Evolutionary conservation across 2,888 invertebrate genomes (phyloP).

Genomic region (Patella depressa): DNA sequence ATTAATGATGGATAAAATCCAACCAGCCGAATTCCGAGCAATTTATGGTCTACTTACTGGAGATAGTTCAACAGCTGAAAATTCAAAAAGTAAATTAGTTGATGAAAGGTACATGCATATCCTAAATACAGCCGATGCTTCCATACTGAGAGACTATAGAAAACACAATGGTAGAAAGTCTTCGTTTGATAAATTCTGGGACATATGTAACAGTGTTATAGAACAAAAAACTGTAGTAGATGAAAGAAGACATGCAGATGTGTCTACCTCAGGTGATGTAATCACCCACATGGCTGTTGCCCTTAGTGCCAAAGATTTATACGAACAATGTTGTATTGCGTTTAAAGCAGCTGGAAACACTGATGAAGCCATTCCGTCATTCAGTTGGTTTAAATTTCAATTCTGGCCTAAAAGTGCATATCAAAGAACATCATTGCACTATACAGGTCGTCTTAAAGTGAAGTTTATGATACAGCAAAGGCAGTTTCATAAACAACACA

Average conservation of each 20-base stretch:
- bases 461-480: neutral
- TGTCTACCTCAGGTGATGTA: neutral
- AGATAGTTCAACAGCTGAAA: neutral
- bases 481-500: neutral
- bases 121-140: neutral
- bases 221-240: neutral
- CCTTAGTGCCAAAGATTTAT: no score
- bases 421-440: neutral
- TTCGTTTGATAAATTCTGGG: neutral
- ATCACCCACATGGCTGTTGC: neutral
- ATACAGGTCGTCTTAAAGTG: neutral
- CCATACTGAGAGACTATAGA: neutral
- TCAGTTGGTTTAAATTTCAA: neutral
- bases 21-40: neutral
- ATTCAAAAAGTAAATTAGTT: neutral
- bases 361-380: neutral
- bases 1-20: neutral
- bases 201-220: neutral
- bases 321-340: no score
- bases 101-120: neutral
- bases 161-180: neutral
- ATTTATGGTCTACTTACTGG: neutral
- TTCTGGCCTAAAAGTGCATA: neutral
- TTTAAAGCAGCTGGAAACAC: neutral
- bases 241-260: neutral